Evolutionary conservation across 2,888 invertebrate species (phyloP).

Genomic region (Apamea sordens): DNA sequence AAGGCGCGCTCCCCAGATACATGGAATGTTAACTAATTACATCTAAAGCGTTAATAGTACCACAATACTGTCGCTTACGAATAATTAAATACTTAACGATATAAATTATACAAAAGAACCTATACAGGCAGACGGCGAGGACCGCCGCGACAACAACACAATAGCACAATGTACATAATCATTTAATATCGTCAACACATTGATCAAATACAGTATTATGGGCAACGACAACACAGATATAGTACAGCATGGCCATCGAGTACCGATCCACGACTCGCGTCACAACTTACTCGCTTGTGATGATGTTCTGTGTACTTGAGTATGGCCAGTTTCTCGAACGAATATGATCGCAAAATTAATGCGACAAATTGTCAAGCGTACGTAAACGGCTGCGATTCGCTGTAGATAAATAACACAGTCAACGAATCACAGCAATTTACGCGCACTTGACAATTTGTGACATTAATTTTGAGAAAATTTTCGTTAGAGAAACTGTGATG

Average conservation of each 20-base stretch:
- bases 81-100: conserved; percentile 83
- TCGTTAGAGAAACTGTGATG: not conserved
- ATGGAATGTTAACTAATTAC: conserved; percentile 87
- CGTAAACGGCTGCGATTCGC: not conserved
- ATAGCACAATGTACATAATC: conserved; percentile 49
- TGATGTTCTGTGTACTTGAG: conserved; percentile 35
- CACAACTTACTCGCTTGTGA: conserved; percentile 41
- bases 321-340: not conserved
- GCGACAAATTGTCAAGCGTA: not conserved
- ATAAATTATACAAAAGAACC: conserved; percentile 78
- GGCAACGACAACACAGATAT: conserved; percentile 74
- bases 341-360: not conserved
- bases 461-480: too few relatives aligned
- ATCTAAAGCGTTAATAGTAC: conserved; percentile 85
- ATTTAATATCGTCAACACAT: conserved; percentile 74
- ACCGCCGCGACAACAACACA: conserved; percentile 61
- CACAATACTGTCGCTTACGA: conserved; percentile 82
- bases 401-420: not conserved
- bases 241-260: conserved; percentile 40
- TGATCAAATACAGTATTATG: conserved; percentile 74
- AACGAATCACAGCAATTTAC: not conserved
- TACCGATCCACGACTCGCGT: conserved; percentile 10
- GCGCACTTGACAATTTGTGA: not conserved
- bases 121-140: conserved; percentile 70
- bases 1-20: conserved; percentile 67